These are phyloP conservation scores for Halocynthia roretzi DNA, from an alignment of 23 tunicate genomes.

Conservation along the genomic window DNA sequence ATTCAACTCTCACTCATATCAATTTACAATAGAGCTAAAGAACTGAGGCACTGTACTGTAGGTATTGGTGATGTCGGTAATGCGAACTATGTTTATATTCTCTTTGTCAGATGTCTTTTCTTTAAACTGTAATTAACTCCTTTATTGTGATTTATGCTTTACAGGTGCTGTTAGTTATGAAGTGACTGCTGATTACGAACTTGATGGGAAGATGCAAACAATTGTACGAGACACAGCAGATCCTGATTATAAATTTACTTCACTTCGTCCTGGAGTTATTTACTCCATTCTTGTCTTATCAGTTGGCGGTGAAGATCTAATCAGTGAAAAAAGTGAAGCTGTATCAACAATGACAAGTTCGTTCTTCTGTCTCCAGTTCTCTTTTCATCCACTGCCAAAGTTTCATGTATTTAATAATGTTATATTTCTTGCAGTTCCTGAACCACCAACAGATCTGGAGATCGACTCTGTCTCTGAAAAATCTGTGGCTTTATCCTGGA, in stretches of 20 bases:
- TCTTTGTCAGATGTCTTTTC: too few relatives aligned
- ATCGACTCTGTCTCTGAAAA: conserved; percentile 6
- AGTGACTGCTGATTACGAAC: conserved; percentile 2
- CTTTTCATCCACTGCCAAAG: too few relatives aligned
- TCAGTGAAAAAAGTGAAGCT: conserved; percentile 31
- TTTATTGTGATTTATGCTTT: background rate
- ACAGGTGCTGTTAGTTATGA: conserved; percentile 8
- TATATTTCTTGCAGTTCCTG: conserved; percentile 3
- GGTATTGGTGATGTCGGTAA: too few relatives aligned
- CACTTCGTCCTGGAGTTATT: conserved; percentile 1
- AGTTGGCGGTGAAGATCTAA: conserved; percentile 20
- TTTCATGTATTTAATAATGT: background rate
- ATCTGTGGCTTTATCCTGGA: conserved; percentile 27
- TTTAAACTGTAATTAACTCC: too few relatives aligned
- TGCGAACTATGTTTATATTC: too few relatives aligned
- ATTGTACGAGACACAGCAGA: background rate
- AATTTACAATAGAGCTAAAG: too few relatives aligned
- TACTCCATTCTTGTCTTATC: conserved; percentile 14
- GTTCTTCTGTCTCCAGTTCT: background rate
- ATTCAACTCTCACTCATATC: too few relatives aligned
- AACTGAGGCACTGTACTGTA: too few relatives aligned
- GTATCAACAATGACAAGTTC: conserved; percentile 34
- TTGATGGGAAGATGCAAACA: background rate
- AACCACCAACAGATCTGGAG: conserved; percentile 11
- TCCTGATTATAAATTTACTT: background rate